A percentile compares a stretch with the other conserved stretches of the same genome.
These are phyloP conservation scores for Macaria notata DNA, from an alignment of 2,888 invertebrate genomes.

Conservation along the genomic window DNA sequence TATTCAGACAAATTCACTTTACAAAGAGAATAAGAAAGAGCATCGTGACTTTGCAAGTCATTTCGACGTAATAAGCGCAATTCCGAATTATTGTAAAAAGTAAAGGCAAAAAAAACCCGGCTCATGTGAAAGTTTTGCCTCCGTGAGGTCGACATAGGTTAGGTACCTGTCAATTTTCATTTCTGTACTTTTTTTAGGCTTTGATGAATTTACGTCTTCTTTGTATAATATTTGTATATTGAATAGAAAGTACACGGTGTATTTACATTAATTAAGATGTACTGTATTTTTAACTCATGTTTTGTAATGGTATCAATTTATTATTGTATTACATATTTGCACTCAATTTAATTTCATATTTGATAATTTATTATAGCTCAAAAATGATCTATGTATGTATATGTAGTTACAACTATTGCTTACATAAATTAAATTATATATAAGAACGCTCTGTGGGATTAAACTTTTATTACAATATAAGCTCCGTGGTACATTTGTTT, in stretches of 20 bases:
- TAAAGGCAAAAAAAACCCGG: not conserved
- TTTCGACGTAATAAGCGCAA: constrained; percentile 11
- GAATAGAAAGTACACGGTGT: constrained; percentile 11
- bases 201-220: constrained; percentile 19
- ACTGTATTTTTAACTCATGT: not conserved
- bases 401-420: too few species aligned
- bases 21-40: too few species aligned
- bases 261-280: constrained; percentile 16
- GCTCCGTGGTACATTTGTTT: too few species aligned
- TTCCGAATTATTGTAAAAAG: constrained; percentile 24
- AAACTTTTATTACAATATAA: too few species aligned
- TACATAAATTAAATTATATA: too few species aligned
- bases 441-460: too few species aligned
- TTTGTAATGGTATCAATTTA: too few species aligned
- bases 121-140: constrained; percentile 22
- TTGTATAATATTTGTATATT: constrained; percentile 1
- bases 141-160: constrained; percentile 27
- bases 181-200: constrained; percentile 15
- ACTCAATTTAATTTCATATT: too few species aligned
- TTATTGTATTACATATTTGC: too few species aligned
- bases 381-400: too few species aligned
- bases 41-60: constrained; percentile 1
- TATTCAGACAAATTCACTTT: too few species aligned
- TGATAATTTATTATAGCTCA: too few species aligned
- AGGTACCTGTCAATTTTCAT: constrained; percentile 25